Conservation (phyloP, 2,797 vertebrate species). For the Remorina albescens region DNA sequence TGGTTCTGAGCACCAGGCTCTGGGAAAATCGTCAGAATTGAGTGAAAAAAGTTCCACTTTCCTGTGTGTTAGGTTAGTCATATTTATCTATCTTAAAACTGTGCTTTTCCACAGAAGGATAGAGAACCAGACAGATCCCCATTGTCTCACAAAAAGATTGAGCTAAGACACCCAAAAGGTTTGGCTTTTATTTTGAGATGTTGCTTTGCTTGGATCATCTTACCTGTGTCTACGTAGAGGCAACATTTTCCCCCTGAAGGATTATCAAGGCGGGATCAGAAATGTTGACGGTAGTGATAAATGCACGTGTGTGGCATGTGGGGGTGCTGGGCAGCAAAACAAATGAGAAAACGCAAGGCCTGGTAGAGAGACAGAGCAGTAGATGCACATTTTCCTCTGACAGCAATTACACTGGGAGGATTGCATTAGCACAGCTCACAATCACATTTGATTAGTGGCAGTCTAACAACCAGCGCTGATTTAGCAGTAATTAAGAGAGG, state of each 20-base stretch:
- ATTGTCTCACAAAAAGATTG: constrained; percentile 26
- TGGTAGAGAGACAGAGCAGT: constrained; percentile 21
- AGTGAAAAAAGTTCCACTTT: constrained; percentile 34
- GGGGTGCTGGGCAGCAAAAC: constrained; percentile 33
- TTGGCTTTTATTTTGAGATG: constrained; percentile 38
- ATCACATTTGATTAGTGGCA: constrained; percentile 82
- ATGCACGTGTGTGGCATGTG: constrained; percentile 34
- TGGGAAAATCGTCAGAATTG: constrained; percentile 23
- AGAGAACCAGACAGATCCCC: constrained; percentile 10
- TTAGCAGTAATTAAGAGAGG: constrained; percentile 83
- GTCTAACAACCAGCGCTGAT: constrained; percentile 79
- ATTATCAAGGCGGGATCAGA: constrained; percentile 28
- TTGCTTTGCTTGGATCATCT: constrained; percentile 48
- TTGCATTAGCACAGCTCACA: constrained; percentile 73
- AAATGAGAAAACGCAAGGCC: constrained; percentile 59
- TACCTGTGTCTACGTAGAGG: constrained; percentile 31
- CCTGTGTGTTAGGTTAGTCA: not conserved
- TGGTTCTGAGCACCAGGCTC: constrained; percentile 39
- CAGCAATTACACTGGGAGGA: constrained; percentile 81
- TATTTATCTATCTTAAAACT: constrained; percentile 19
- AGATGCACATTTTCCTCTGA: constrained; percentile 54
- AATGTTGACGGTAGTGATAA: constrained; percentile 38
- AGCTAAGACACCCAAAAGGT: not conserved
- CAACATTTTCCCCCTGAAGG: constrained; percentile 22
- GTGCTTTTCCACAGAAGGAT: constrained; percentile 5